Percentiles rank a stretch among this genome's conserved stretches.
Evolutionary conservation across 2,797 vertebrate species (phyloP).

Genomic region (Pristis pectinata): DNA sequence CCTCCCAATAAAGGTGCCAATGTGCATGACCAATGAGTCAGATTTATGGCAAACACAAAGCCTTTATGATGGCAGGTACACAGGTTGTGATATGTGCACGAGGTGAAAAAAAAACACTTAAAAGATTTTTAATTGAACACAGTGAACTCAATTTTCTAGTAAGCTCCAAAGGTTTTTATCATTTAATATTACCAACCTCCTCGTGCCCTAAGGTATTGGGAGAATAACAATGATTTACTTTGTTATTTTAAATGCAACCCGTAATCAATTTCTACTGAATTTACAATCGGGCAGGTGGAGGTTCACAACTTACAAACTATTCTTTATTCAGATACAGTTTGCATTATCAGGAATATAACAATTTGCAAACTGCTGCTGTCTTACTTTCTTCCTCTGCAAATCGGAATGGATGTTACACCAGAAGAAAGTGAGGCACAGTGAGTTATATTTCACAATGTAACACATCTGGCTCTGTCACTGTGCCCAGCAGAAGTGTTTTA

Average conservation of each 20-base stretch:
- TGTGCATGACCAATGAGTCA: neutral
- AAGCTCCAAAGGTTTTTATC: neutral
- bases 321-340: neutral
- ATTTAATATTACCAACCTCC: neutral
- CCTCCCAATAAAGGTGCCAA: conserved; percentile 29
- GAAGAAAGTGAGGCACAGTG: neutral
- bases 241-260: neutral
- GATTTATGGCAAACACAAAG: neutral
- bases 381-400: neutral
- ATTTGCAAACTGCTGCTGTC: neutral
- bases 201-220: neutral
- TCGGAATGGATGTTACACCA: neutral
- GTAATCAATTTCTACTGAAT: neutral
- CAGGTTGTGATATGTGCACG: neutral
- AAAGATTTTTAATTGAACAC: neutral
- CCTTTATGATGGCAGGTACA: neutral
- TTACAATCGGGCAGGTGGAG: neutral
- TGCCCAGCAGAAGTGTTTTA: neutral
- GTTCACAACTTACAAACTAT: neutral
- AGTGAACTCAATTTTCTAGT: neutral
- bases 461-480: neutral
- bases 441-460: neutral
- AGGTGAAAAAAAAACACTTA: neutral
- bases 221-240: neutral
- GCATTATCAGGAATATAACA: neutral